A percentile compares a stretch with the other conserved stretches of the same genome.
These are phyloP conservation scores for Coccyzus lansbergi DNA, from an alignment of 2,797 vertebrate species.

Conservation along the genomic window DNA sequence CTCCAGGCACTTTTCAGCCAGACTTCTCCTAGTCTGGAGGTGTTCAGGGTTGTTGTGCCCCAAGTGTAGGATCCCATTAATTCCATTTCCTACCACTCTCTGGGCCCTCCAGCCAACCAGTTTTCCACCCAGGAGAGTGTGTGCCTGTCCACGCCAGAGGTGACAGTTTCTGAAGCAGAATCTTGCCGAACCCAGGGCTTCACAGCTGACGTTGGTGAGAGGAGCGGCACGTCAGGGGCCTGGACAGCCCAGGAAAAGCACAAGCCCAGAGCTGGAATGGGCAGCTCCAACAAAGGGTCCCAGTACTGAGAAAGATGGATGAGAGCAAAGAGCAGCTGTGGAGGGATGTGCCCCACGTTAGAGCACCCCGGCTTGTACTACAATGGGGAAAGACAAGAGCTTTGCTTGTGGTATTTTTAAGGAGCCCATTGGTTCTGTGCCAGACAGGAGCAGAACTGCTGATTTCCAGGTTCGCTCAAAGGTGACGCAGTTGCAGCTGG, in stretches of 20 bases:
- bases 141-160: too few species aligned
- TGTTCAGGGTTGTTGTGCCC: too few species aligned
- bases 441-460: not conserved
- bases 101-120: too few species aligned
- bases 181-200: not conserved
- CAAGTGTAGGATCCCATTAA: too few species aligned
- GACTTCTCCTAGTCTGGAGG: too few species aligned
- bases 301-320: not conserved
- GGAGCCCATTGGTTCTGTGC: not conserved
- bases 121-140: too few species aligned
- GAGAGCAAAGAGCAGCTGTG: not conserved
- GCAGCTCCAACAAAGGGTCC: not conserved
- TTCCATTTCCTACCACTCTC: too few species aligned
- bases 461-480: constrained; percentile 20
- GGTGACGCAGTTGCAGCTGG: constrained; percentile 37
- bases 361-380: not conserved
- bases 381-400: not conserved
- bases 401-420: not conserved
- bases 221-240: not conserved
- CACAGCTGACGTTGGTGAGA: not conserved
- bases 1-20: too few species aligned
- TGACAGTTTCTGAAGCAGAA: too few species aligned
- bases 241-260: not conserved
- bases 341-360: not conserved
- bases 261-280: not conserved